Conservation (phyloP, 1,140 invertebrate species). For the Euura lappo region DNA sequence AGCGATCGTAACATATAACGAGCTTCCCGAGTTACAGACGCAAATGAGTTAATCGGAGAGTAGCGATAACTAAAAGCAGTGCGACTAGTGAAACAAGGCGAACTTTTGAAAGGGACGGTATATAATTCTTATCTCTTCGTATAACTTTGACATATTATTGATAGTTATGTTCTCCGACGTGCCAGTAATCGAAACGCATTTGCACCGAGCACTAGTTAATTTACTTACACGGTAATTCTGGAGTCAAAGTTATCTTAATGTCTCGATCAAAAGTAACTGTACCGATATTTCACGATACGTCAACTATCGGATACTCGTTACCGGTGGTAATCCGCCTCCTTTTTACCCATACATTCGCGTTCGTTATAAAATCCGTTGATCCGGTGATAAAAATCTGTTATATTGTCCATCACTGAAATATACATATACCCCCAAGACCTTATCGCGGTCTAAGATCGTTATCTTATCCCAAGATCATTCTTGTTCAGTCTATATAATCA, state of each 20-base stretch:
- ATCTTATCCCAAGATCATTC: neutral
- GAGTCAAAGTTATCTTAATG: too few species aligned
- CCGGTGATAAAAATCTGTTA: too few species aligned
- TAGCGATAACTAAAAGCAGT: neutral
- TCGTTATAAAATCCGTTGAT: too few species aligned
- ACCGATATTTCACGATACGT: too few species aligned
- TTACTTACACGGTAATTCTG: too few species aligned
- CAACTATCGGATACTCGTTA: too few species aligned
- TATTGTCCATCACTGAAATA: too few species aligned
- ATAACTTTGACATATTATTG: slow-evolving; percentile 6
- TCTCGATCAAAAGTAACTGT: too few species aligned
- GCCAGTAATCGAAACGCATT: slow-evolving; percentile 1
- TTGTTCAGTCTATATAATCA: slow-evolving; percentile 3
- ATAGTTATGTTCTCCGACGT: neutral
- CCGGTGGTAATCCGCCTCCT: too few species aligned
- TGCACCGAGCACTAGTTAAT: neutral
- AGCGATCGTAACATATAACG: neutral
- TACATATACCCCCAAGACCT: too few species aligned
- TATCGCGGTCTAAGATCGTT: neutral
- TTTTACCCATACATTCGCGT: too few species aligned
- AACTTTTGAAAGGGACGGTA: neutral
- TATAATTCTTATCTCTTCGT: neutral
- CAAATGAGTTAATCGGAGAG: neutral
- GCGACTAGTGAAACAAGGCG: neutral
- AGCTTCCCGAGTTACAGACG: neutral